These are phyloP conservation scores for Mesocentrotus franciscanus DNA, from an alignment of 53 echinoderm and acorn worm species.

Conservation along the genomic window DNA sequence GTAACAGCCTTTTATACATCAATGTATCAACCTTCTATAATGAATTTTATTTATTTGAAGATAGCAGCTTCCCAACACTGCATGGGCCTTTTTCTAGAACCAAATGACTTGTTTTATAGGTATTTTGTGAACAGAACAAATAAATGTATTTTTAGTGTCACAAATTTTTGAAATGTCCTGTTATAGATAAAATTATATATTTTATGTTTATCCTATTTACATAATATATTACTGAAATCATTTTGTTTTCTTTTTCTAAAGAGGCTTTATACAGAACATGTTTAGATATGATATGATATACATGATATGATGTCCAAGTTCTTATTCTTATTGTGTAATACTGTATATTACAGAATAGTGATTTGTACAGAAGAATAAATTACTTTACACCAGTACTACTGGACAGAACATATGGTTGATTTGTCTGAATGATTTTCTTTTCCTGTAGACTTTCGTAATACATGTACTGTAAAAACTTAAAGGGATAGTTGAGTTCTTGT, in stretches of 20 bases:
- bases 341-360: slow-evolving; percentile 40
- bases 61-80: background rate
- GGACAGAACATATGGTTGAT: slow-evolving; percentile 1
- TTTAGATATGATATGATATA: slow-evolving; percentile 22
- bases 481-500: too few relatives aligned
- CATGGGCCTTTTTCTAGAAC: slow-evolving; percentile 46
- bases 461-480: too few relatives aligned
- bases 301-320: slow-evolving; percentile 27
- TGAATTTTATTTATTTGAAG: slow-evolving; percentile 41
- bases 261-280: slow-evolving; percentile 58
- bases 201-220: slow-evolving; percentile 59
- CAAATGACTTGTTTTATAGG: slow-evolving; percentile 39
- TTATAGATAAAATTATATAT: slow-evolving; percentile 46
- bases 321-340: slow-evolving; percentile 31
- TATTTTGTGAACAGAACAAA: slow-evolving; percentile 50
- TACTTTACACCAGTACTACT: slow-evolving; percentile 57
- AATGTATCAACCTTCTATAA: background rate
- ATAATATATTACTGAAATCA: slow-evolving; percentile 60
- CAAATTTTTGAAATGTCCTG: background rate
- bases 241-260: slow-evolving; percentile 47
- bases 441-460: background rate
- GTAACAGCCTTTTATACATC: slow-evolving; percentile 19
- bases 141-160: slow-evolving; percentile 32
- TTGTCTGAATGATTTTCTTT: background rate
- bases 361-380: slow-evolving; percentile 63